phyloP scores from a whole-genome alignment of 2,113 vertebrate species.

The Xenopus laevis region DNA sequence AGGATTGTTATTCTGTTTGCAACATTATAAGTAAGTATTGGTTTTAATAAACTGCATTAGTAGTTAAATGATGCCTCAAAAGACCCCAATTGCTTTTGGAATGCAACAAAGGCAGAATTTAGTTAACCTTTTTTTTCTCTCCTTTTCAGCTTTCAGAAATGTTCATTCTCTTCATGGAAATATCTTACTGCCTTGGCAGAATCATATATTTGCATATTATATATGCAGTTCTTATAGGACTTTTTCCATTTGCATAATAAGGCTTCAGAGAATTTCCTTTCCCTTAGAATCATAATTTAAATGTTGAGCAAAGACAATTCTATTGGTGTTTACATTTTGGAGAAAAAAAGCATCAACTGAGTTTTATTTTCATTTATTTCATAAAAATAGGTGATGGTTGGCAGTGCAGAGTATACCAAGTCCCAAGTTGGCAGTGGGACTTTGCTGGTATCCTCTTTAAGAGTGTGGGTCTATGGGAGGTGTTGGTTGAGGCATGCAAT shows the following conservation, averaged over 20 bases:
- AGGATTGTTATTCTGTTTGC: slow-evolving; percentile 33
- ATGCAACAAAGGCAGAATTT: slow-evolving; percentile 30
- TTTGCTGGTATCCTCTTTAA: no score
- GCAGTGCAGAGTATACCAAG: no score
- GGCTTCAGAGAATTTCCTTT: slow-evolving; percentile 45
- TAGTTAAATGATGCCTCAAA: slow-evolving; percentile 44
- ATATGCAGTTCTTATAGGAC: slow-evolving; percentile 23
- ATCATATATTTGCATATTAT: slow-evolving; percentile 52
- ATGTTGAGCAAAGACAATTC: slow-evolving; percentile 48
- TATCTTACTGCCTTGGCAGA: slow-evolving; percentile 42
- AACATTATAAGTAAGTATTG: slow-evolving; percentile 23
- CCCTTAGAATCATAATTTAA: slow-evolving; percentile 43
- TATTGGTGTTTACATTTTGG: slow-evolving; percentile 44
- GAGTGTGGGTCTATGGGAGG: no score
- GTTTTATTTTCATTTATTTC: slow-evolving; percentile 13
- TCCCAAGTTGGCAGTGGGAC: no score
- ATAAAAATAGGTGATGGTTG: no score
- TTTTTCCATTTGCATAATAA: slow-evolving; percentile 54
- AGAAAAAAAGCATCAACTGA: slow-evolving; percentile 43
- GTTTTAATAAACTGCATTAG: slow-evolving; percentile 41
- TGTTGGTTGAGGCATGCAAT: no score
- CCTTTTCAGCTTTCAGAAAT: slow-evolving; percentile 35
- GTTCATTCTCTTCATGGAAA: slow-evolving; percentile 49
- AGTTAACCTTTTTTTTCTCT: slow-evolving; percentile 24
- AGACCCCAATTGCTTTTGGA: slow-evolving; percentile 26